Conservation (phyloP, 2,797 vertebrate species). For the Carapus acus region DNA sequence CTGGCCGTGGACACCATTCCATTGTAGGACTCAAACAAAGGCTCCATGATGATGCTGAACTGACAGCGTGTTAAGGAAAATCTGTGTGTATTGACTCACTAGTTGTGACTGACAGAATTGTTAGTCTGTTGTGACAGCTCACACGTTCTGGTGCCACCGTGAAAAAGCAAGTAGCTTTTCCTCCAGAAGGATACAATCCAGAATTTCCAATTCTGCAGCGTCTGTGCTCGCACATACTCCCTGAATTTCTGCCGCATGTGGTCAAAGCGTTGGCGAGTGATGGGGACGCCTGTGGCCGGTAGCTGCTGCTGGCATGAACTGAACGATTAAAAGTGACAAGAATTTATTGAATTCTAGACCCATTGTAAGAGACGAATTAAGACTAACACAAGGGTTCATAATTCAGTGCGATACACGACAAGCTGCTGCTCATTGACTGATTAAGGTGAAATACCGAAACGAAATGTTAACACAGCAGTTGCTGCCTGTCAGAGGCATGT, state of each 20-base stretch:
- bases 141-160: no score
- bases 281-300: conserved; percentile 90
- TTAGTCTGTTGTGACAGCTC: no score
- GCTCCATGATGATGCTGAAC: conserved; percentile 95
- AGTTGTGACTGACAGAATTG: no score
- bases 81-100: background rate
- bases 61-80: conserved; percentile 74
- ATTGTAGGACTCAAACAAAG: conserved; percentile 95
- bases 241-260: conserved; percentile 93
- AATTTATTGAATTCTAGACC: no score
- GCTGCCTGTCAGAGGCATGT: no score
- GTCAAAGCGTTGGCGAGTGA: conserved; percentile 92
- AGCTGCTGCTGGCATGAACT: conserved; percentile 93
- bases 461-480: no score
- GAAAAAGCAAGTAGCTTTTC: background rate
- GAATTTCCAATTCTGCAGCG: conserved; percentile 97
- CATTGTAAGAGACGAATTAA: no score
- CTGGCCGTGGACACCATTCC: conserved; percentile 93
- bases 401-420: no score
- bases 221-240: conserved; percentile 84
- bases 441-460: no score
- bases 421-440: no score
- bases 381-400: no score
- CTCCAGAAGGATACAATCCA: conserved; percentile 92
- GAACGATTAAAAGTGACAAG: no score